Percentiles rank a stretch among this genome's conserved stretches.
These are phyloP conservation scores for Aix galericulata DNA, from an alignment of 2,113 vertebrate genomes.

Conservation along the genomic window DNA sequence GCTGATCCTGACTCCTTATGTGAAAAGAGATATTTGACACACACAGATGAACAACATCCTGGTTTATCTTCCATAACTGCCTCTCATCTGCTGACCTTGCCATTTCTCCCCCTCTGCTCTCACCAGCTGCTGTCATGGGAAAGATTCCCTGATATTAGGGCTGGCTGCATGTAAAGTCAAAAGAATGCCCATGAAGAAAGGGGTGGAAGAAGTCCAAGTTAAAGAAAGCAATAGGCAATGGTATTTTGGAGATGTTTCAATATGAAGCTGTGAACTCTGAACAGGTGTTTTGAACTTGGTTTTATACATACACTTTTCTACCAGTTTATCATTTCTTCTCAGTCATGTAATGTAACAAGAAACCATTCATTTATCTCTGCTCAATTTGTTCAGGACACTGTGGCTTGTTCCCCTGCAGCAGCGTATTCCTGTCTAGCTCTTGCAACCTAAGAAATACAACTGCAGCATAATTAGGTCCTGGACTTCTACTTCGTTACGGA, in stretches of 20 bases:
- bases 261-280: conserved; percentile 8
- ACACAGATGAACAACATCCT: conserved; percentile 62
- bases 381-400: background rate
- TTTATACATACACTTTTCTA: background rate
- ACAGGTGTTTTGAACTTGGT: conserved; percentile 14
- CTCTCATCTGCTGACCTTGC: conserved; percentile 73
- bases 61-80: conserved; percentile 60
- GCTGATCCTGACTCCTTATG: conserved; percentile 52
- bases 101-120: conserved; percentile 70
- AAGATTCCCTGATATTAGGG: conserved; percentile 75
- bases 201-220: conserved; percentile 50
- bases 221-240: background rate
- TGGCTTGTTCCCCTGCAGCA: background rate
- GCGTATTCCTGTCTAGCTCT: background rate
- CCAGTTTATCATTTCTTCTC: background rate
- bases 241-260: background rate
- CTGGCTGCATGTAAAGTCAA: conserved; percentile 71
- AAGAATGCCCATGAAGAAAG: conserved; percentile 72
- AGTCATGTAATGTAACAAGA: background rate
- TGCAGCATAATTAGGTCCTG: background rate
- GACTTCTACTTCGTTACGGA: background rate
- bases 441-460: background rate
- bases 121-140: conserved; percentile 81
- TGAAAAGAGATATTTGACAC: conserved; percentile 39
- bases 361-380: conserved; percentile 2